phyloP scores from a whole-genome alignment of 1,140 invertebrate species.

The Antheraea pernyi region DNA sequence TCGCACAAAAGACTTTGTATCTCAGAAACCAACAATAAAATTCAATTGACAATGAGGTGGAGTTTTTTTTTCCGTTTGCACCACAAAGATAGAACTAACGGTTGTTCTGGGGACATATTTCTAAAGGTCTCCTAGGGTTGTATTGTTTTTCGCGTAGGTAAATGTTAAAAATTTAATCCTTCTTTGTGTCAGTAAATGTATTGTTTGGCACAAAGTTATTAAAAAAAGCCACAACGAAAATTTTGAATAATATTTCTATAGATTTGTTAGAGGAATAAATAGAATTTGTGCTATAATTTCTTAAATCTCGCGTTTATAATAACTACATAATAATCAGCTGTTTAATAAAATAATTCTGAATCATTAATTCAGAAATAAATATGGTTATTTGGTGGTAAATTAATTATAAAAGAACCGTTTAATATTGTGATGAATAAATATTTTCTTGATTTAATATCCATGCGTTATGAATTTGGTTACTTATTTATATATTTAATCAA shows the following conservation, averaged over 20 bases:
- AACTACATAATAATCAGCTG: no score
- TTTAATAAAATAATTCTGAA: no score
- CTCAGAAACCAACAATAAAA: constrained; percentile 76
- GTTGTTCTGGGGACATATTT: constrained; percentile 55
- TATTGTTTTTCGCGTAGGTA: constrained; percentile 61
- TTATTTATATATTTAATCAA: neutral
- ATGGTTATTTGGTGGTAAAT: no score
- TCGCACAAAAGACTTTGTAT: constrained; percentile 68
- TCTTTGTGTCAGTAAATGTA: constrained; percentile 23
- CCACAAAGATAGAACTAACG: constrained; percentile 59
- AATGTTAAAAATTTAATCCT: constrained; percentile 43
- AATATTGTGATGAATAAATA: no score
- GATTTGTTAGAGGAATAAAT: no score
- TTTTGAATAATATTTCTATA: no score
- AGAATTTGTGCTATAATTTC: no score
- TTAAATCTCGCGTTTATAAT: no score
- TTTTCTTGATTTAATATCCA: no score
- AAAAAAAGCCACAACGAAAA: neutral
- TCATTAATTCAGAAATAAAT: no score
- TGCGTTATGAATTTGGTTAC: no score
- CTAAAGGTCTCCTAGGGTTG: constrained; percentile 55
- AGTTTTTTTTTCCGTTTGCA: constrained; percentile 13
- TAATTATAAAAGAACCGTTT: no score
- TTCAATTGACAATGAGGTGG: constrained; percentile 73
- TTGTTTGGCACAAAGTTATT: neutral